Percentiles rank a stretch among this genome's conserved stretches.
Conservation (phyloP, 2,888 invertebrate genomes). For the Agrotis clavis region DNA sequence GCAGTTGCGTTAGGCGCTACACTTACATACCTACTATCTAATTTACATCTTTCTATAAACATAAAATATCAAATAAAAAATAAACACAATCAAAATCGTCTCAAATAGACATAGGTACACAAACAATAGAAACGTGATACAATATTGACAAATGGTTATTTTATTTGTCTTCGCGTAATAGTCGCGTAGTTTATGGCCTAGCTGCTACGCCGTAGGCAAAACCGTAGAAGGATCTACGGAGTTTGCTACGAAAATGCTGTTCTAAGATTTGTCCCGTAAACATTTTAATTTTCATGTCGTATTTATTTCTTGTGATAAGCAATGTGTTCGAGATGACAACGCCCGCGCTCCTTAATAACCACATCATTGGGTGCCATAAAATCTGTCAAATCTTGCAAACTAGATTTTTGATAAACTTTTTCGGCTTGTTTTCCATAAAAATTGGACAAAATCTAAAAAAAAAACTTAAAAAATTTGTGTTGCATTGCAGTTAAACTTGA, state of each 20-base stretch:
- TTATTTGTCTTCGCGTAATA: background rate
- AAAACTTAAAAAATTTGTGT: no score
- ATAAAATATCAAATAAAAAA: background rate
- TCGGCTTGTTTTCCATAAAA: no score
- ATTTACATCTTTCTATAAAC: background rate
- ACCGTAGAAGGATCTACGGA: constrained; percentile 35
- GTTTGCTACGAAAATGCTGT: constrained; percentile 10
- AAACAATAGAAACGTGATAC: background rate
- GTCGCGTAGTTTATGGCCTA: background rate
- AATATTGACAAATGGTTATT: background rate
- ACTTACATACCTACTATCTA: no score
- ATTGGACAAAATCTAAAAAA: no score
- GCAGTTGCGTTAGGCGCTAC: background rate
- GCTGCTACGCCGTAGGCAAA: constrained; percentile 34
- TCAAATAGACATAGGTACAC: background rate
- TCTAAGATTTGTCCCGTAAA: background rate
- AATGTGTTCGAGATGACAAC: no score
- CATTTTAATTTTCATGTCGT: background rate
- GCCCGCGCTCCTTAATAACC: no score
- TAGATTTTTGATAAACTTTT: no score
- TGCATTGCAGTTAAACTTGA: no score
- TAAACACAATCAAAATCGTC: background rate
- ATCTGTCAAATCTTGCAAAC: no score
- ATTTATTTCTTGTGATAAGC: no score
- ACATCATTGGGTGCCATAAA: no score